Base-by-base conservation (phyloP, 2,113 vertebrate species). In the Vulpes vulpes region DNA sequence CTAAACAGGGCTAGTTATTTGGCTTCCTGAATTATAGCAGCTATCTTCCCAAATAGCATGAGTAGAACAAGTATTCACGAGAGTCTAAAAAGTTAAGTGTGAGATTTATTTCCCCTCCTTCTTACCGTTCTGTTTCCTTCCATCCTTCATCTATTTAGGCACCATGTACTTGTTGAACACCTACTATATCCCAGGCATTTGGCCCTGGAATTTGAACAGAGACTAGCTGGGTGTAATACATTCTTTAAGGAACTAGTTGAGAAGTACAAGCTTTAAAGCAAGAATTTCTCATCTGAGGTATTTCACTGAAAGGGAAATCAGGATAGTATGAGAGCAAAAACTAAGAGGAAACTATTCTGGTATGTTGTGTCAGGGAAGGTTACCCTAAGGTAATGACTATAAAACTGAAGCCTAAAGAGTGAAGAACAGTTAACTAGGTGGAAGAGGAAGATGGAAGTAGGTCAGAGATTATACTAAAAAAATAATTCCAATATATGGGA, bases 181-280 rank as follows among this genome's bases (percentile, higher is more conserved):
- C 19, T 9, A 74, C 25, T 32, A 43, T 64, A 5, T 86, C 32
- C 10, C 25, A 91, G 59, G 35, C 11, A 71, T 81, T 82, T 55
- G 32, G 32, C 64, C 43, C 15, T 82, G 25, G 15, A 87, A 15
- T 89, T 89, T 82, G 23, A 97, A 87, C 17, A 89, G 49, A 91
- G 57, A 67, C 51, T 16, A 64, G 14, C 22, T 49, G 38, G 5
- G 27, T 35, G 59, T 16, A 88, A 11, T 62, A 5, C 2, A 83
- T 93, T 74, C 5, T 53, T 92, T 62, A 55, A 67, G 38, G 32
- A 95, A 67, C 49, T 89, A 65, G 23, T 71, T 89, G 49, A 86
- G 25, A 38, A 79, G 32, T 49, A 93, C n/a, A 67, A 16, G 6
- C 12, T 92, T 73, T 79, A 93, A 92, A n/a, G 10, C 38, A 87